phyloP scores from a whole-genome alignment of 2,888 invertebrate genomes.

The Oasisia sp. region DNA sequence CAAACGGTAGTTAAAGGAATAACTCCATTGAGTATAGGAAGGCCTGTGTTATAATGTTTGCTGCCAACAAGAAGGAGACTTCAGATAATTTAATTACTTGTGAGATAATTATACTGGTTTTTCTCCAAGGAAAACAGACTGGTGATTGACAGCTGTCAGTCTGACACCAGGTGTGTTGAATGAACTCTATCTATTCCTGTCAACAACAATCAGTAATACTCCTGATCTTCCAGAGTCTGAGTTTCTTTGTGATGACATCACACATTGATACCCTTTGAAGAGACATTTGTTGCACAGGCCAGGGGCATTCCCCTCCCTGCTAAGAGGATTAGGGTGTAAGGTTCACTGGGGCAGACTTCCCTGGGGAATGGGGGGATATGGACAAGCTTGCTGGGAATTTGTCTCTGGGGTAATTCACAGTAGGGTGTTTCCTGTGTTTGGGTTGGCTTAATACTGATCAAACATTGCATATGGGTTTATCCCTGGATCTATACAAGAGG shows the following conservation, averaged over 20 bases:
- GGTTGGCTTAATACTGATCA: background rate
- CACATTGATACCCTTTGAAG: background rate
- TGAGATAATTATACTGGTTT: background rate
- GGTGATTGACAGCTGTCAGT: background rate
- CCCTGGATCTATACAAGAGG: background rate
- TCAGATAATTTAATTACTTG: background rate
- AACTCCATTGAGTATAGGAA: background rate
- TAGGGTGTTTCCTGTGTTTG: background rate
- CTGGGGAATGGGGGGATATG: background rate
- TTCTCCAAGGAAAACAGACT: background rate
- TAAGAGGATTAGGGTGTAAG: background rate
- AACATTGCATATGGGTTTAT: slow-evolving; percentile 6
- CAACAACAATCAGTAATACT: slow-evolving; percentile 13
- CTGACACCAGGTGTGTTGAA: background rate
- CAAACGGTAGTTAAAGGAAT: background rate
- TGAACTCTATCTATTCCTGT: background rate
- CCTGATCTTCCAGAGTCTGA: background rate
- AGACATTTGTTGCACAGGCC: background rate
- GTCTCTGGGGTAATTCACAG: background rate
- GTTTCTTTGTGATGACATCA: background rate
- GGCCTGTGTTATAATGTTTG: background rate
- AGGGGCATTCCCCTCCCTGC: background rate
- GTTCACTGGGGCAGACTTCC: background rate
- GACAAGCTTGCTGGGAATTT: background rate
- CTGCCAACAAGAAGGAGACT: background rate